Evolutionary conservation across 2,797 vertebrate genomes (phyloP).

Genomic region (Valencia hispanica): DNA sequence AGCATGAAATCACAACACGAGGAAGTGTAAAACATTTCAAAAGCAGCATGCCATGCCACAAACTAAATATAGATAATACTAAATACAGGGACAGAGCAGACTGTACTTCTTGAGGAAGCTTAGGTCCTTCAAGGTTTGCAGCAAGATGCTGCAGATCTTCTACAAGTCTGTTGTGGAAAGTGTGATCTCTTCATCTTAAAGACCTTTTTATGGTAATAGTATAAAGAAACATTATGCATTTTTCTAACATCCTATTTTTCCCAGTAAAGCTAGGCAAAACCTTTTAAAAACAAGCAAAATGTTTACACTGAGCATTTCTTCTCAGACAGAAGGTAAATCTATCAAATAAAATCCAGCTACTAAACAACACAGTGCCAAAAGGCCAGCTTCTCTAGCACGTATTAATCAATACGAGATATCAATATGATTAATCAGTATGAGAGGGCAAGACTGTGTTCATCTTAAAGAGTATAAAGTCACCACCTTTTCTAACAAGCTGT

Average conservation of each 20-base stretch:
- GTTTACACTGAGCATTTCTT: not conserved
- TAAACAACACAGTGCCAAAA: constrained; percentile 22
- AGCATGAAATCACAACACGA: too few relatives aligned
- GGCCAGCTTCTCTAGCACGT: constrained; percentile 4
- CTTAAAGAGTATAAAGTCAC: not conserved
- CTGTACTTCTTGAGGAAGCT: too few relatives aligned
- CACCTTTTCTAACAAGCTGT: not conserved
- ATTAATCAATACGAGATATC: too few relatives aligned
- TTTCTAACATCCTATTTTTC: not conserved
- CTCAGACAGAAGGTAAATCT: not conserved
- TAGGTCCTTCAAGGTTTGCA: too few relatives aligned
- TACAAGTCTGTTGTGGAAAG: too few relatives aligned
- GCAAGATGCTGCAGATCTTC: too few relatives aligned
- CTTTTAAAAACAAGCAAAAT: not conserved
- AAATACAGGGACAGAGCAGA: too few relatives aligned
- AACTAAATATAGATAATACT: too few relatives aligned
- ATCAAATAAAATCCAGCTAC: constrained; percentile 15
- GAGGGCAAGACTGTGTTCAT: not conserved
- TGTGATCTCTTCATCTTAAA: too few relatives aligned
- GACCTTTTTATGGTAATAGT: not conserved
- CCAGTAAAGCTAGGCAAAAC: not conserved
- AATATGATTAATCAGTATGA: too few relatives aligned
- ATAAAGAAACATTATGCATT: not conserved
- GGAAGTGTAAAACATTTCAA: too few relatives aligned
- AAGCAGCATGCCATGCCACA: too few relatives aligned